These are phyloP conservation scores for Opisthocomus hoazin DNA, from an alignment of 2,113 vertebrate genomes.

Conservation along the genomic window DNA sequence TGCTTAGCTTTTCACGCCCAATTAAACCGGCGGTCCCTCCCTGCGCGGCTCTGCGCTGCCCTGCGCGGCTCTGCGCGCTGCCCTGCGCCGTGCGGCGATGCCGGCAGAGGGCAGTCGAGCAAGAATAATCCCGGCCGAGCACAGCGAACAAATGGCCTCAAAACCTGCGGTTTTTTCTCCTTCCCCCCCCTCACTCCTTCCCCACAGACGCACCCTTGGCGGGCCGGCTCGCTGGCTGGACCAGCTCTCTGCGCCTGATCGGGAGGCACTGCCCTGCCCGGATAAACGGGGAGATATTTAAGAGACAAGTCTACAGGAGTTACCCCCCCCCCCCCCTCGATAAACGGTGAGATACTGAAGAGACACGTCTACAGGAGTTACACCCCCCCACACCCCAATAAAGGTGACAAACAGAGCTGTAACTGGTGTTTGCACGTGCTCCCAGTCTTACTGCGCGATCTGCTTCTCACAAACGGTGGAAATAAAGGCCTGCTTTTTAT, in stretches of 20 bases:
- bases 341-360: no score
- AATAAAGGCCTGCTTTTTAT: neutral
- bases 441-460: neutral
- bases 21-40: conserved; percentile 32
- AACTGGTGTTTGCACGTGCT: conserved; percentile 43
- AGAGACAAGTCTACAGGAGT: neutral
- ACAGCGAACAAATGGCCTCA: conserved; percentile 48
- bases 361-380: neutral
- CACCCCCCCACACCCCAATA: neutral
- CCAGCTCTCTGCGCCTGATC: conserved; percentile 6
- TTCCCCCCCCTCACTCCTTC: neutral
- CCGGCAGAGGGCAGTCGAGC: conserved; percentile 84
- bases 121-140: conserved; percentile 73
- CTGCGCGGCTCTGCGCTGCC: no score
- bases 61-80: no score
- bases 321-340: neutral
- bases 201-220: conserved; percentile 2
- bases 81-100: neutral
- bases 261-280: neutral
- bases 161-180: neutral
- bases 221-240: conserved; percentile 51
- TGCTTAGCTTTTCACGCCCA: conserved; percentile 50
- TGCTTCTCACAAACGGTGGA: neutral
- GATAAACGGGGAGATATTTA: conserved; percentile 21
- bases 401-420: neutral